A percentile compares a stretch with the other conserved stretches of the same genome.
Evolutionary conservation across 2,888 invertebrate genomes (phyloP).

Genomic region (Pandemis heparana): DNA sequence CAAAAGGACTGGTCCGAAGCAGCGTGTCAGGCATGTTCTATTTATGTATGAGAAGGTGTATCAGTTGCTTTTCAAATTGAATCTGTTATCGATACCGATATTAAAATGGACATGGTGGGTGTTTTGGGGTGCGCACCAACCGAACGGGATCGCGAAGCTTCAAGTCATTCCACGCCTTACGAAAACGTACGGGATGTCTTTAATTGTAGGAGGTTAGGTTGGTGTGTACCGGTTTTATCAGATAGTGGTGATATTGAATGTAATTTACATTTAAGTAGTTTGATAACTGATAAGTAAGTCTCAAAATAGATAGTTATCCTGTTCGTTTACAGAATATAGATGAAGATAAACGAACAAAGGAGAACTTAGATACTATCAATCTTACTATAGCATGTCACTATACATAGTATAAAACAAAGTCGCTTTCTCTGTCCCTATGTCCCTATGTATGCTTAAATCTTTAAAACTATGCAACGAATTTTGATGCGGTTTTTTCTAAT

Average conservation of each 20-base stretch:
- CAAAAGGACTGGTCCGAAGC: constrained; percentile 56
- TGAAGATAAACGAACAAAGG: no score
- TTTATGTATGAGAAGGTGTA: constrained; percentile 41
- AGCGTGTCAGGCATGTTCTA: constrained; percentile 51
- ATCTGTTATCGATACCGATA: constrained; percentile 32
- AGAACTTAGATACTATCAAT: no score
- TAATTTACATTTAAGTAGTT: constrained; percentile 12
- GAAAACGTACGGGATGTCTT: not conserved
- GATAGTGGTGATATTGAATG: constrained; percentile 8
- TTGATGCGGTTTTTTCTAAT: no score
- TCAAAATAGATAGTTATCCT: not conserved
- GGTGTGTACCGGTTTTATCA: constrained; percentile 8
- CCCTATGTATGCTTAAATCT: no score
- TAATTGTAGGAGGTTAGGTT: not conserved
- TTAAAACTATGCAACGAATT: no score
- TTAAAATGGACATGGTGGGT: constrained; percentile 31
- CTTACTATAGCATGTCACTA: no score
- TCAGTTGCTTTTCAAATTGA: constrained; percentile 30
- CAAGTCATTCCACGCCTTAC: not conserved
- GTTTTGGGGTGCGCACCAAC: constrained; percentile 15
- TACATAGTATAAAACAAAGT: no score
- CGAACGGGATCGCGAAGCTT: not conserved
- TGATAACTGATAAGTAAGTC: constrained; percentile 9
- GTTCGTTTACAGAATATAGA: not conserved
- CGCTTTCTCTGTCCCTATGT: no score